Base-by-base conservation (phyloP, 2,888 invertebrate genomes). In the Flexamia atlantica region DNA sequence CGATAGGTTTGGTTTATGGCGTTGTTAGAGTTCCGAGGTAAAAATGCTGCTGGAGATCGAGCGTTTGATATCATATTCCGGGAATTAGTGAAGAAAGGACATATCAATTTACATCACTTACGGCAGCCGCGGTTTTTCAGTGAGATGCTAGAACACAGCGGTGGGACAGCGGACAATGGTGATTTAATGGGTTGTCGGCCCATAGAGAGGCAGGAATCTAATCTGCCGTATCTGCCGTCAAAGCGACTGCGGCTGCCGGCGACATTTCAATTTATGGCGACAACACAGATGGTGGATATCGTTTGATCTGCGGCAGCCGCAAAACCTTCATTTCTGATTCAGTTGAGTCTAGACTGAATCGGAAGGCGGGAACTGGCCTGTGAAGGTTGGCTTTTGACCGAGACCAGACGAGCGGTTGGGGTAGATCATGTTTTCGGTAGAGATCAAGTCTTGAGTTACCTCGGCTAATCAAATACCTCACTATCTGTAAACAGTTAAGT, bases 261-360 rank as follows among this genome's bases (percentile, higher is more conserved):
- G 82, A 83, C 82, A 74, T 83, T 83, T 83, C 82, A 83, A 83
- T 83, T 83, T 83, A 83, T 83, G 82, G 82, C 74, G 82, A 74
- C 82, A 74, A 57, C 74, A 57, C 72, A 74, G 74, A 83, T 83
- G 82, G 74, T 74, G 30, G 82, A 74, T 83, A 83, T 83, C 82
- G 74, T 83, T 83, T 57, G 74, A 83, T 83, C 82, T 72, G 81
- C 46, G 57, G 79, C 79, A 57, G 79, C 76, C 76, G 57, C 79
- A 79, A 79, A 79, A 79, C 79, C 53, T 79, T 83, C 74, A 74
- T 83, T 83, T 83, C 74, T 74, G 79, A 79, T 57, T 32, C 76
- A 76, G 42, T 23, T 17, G 76, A 40, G 72, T 3, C 30, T 23
- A 72, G 40, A 64, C 53, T 4, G 72, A 40, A 25, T 64, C 68